Evolutionary conservation across 2,797 vertebrate genomes (phyloP).

Genomic region (Etheostoma nigrum): DNA sequence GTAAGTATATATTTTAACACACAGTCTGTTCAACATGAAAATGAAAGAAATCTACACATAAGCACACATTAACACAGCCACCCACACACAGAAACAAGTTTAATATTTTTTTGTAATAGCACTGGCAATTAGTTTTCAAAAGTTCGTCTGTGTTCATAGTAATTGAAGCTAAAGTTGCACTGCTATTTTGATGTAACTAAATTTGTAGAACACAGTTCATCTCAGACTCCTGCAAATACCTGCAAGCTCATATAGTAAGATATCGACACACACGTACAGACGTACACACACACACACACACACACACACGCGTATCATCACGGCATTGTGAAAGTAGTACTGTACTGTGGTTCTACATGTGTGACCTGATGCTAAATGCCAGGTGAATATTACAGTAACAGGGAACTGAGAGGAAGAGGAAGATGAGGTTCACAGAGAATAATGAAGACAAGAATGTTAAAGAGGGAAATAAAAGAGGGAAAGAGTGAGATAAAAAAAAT

Average conservation of each 20-base stretch:
- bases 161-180: slow-evolving; percentile 47
- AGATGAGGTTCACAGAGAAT: slow-evolving; percentile 21
- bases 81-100: slow-evolving; percentile 44
- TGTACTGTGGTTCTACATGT: slow-evolving; percentile 54
- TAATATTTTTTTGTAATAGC: slow-evolving; percentile 59
- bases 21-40: slow-evolving; percentile 57
- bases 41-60: slow-evolving; percentile 50
- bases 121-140: slow-evolving; percentile 41
- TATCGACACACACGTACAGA: slow-evolving; percentile 6
- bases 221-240: slow-evolving; percentile 53
- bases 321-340: slow-evolving; percentile 66
- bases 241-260: slow-evolving; percentile 45
- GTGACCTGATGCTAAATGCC: slow-evolving; percentile 65
- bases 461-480: not conserved
- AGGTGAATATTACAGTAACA: slow-evolving; percentile 65
- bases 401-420: slow-evolving; percentile 52
- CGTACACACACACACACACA: slow-evolving; percentile 1
- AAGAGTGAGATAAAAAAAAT: not conserved
- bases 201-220: slow-evolving; percentile 37
- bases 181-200: slow-evolving; percentile 47
- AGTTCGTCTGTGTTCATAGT: slow-evolving; percentile 44
- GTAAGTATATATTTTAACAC: slow-evolving; percentile 69
- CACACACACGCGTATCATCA: slow-evolving; percentile 42
- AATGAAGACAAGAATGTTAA: slow-evolving; percentile 21
- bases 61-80: slow-evolving; percentile 52